These are phyloP conservation scores for Hydropsyche tenuis DNA, from an alignment of 1,140 invertebrate genomes.

Conservation along the genomic window DNA sequence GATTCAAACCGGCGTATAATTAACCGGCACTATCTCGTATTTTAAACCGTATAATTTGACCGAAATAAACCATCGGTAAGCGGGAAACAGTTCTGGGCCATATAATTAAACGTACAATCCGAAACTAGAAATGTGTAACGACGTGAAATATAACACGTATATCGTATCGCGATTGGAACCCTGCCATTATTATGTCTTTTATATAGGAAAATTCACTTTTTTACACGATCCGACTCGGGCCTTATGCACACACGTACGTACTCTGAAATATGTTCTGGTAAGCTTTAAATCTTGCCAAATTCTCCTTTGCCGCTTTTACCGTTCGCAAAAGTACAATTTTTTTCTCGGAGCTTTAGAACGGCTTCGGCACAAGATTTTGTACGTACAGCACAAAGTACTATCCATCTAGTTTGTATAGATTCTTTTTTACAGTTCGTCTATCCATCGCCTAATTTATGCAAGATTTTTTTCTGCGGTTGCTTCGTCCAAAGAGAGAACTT, in stretches of 20 bases:
- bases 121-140: too few relatives aligned
- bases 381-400: not conserved
- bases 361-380: not conserved
- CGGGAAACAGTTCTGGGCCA: not conserved
- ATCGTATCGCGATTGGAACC: too few relatives aligned
- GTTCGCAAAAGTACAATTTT: slow-evolving; percentile 12
- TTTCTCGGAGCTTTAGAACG: slow-evolving; percentile 10
- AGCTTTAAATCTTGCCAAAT: slow-evolving; percentile 17
- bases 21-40: not conserved
- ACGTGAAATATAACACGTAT: too few relatives aligned
- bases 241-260: not conserved
- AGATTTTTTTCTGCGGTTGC: slow-evolving; percentile 13
- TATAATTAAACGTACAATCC: not conserved
- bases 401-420: not conserved
- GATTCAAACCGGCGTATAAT: slow-evolving; percentile 7
- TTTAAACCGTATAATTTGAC: slow-evolving; percentile 12
- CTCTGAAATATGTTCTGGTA: not conserved
- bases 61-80: not conserved
- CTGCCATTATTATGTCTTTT: too few relatives aligned
- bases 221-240: too few relatives aligned
- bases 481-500: slow-evolving; percentile 23
- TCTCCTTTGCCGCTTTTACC: not conserved
- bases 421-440: not conserved
- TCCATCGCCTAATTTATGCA: slow-evolving; percentile 9
- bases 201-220: too few relatives aligned